Conservation (phyloP, 2,888 invertebrate species). For the Cacoxenus indagator region DNA sequence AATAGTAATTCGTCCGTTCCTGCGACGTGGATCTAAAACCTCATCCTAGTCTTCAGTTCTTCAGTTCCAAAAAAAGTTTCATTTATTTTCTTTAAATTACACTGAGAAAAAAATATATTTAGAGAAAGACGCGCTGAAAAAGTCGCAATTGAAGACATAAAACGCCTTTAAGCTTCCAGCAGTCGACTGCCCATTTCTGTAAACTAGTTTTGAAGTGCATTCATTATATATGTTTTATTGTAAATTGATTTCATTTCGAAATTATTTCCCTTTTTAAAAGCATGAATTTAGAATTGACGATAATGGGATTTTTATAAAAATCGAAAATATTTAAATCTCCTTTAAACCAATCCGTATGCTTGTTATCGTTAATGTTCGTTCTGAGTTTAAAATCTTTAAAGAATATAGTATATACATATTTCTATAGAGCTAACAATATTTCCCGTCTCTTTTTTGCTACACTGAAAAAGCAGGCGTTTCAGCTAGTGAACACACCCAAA, state of each 20-base stretch:
- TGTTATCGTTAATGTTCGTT: slow-evolving; percentile 16
- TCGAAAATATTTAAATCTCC: neutral
- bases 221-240: neutral
- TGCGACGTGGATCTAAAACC: neutral
- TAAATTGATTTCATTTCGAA: neutral
- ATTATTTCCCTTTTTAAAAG: neutral
- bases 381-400: neutral
- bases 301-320: no score
- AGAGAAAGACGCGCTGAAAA: neutral
- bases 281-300: no score
- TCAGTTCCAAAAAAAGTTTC: neutral
- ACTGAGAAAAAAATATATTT: slow-evolving; percentile 46
- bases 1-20: no score
- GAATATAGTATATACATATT: neutral
- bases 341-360: slow-evolving; percentile 5
- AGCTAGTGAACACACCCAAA: slow-evolving; percentile 55
- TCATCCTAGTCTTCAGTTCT: neutral
- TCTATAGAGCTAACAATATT: no score
- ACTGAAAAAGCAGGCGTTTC: slow-evolving; percentile 52
- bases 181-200: neutral
- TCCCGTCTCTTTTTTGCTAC: slow-evolving; percentile 9
- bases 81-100: slow-evolving; percentile 41
- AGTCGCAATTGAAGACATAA: slow-evolving; percentile 10
- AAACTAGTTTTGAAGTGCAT: neutral
- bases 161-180: slow-evolving; percentile 7